Evolutionary conservation across 2,797 vertebrate genomes (phyloP), one percentile per base, ranked within the genome.

Genomic region (Alauda arvensis): DNA sequence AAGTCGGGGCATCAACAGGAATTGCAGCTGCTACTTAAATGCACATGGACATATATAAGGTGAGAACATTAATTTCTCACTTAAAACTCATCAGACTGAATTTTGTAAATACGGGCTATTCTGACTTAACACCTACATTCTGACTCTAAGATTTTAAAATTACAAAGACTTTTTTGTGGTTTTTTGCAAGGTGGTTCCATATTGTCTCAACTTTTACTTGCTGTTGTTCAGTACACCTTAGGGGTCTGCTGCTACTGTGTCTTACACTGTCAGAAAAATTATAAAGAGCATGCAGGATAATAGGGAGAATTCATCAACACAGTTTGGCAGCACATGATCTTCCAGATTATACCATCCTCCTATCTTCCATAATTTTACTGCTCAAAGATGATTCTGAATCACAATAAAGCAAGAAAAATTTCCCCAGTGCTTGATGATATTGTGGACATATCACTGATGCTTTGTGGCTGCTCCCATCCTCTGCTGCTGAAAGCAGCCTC

Each of bases 371-470:
- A 72, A 68, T 76, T 82, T 66, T 70, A 62, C 52, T 55, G 40
- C 52, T 87, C 67, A 87, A 57, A 66, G 48, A 60, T 46, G 9
- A 59, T 46, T 70, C 59, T 33, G 37, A 83, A 78, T 51, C 56
- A 77, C 24, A 75, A 39, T 18, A 65, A 10, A 56, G 66, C 0
- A 5, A 83, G 69, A 80, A 14, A 37, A 33, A 66, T 33, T 75
- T 76, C 31, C 43, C 46, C 25, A 40, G 29, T 31, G 42, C 56
- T 77, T 74, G 29, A 28, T 75, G 26, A 29, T 62, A 2, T 25
- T 0, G 0, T 28, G 26, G 66, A 60, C 33, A 19, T 28, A 28
- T 59, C 4, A 9, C 39, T 59, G 56, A 26, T 0, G 0, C 59
- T 61, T 29, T 61, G 37, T 29, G 53, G 26, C 79, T 70, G 34